Evolutionary conservation across 2,797 vertebrate species (phyloP).

Genomic region (Phalloptychus januarius): DNA sequence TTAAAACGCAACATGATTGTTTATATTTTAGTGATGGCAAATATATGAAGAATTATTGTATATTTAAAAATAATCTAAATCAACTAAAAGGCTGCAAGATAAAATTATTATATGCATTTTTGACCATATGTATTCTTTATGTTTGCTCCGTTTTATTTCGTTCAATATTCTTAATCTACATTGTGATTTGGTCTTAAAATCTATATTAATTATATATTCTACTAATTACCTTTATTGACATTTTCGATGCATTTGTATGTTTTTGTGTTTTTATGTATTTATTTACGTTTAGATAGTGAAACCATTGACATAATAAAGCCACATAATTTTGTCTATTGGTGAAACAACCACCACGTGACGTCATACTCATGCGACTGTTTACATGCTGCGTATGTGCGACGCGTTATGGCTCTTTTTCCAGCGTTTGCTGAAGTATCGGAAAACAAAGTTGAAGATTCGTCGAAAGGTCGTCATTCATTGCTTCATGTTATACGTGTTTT

Average conservation of each 20-base stretch:
- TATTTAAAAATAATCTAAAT: background rate
- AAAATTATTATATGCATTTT: background rate
- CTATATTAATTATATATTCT: background rate
- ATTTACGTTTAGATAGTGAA: background rate
- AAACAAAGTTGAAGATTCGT: slow-evolving; percentile 57
- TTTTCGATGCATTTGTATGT: background rate
- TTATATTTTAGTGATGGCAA: background rate
- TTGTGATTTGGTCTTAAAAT: background rate
- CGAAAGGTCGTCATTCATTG: slow-evolving; percentile 54
- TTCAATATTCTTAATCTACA: background rate
- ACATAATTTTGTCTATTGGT: too few species aligned
- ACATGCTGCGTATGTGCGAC: background rate
- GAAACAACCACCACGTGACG: slow-evolving; percentile 35
- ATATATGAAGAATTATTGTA: background rate
- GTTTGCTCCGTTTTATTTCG: background rate
- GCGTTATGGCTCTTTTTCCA: slow-evolving; percentile 81
- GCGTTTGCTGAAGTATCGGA: slow-evolving; percentile 65
- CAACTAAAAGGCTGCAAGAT: background rate
- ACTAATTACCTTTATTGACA: background rate
- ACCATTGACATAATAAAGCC: too few species aligned
- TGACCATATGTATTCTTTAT: background rate
- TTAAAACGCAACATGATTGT: background rate
- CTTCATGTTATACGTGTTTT: rapidly evolving
- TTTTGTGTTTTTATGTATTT: background rate
- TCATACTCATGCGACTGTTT: slow-evolving; percentile 70